Percentiles rank a stretch among this genome's conserved stretches.
Conservation (phyloP, 2,113 vertebrate species). For the Paedocypris sp. region DNA sequence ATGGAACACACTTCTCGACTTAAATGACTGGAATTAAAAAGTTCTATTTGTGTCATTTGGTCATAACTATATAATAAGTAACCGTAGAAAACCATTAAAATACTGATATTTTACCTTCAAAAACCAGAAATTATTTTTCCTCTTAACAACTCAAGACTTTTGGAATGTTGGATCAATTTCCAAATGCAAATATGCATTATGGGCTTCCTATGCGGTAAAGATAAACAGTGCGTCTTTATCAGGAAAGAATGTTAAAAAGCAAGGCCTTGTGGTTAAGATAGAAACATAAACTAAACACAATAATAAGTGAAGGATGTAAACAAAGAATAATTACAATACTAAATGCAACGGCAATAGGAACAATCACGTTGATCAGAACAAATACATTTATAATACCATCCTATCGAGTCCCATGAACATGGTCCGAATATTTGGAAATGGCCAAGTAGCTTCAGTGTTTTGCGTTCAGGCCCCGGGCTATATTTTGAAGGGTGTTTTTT, state of each 20-base stretch:
- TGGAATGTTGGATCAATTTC: slow-evolving; percentile 32
- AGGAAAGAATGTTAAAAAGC: slow-evolving; percentile 20
- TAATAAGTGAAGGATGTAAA: slow-evolving; percentile 32
- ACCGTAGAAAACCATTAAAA: too few species aligned
- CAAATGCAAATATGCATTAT: slow-evolving; percentile 18
- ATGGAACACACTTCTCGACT: too few species aligned
- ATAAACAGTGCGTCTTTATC: slow-evolving; percentile 19
- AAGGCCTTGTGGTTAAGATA: slow-evolving; percentile 19
- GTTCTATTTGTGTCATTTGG: background rate
- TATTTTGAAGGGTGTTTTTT: slow-evolving; percentile 25
- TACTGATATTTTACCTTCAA: background rate
- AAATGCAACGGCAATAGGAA: slow-evolving; percentile 42
- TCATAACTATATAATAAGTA: too few species aligned
- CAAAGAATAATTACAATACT: slow-evolving; percentile 37
- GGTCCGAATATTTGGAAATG: slow-evolving; percentile 28
- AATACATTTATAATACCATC: slow-evolving; percentile 38
- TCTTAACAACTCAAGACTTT: slow-evolving; percentile 11
- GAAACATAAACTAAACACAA: slow-evolving; percentile 8
- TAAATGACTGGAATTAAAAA: background rate
- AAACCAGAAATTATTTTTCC: background rate
- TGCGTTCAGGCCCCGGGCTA: slow-evolving; percentile 18
- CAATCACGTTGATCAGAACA: slow-evolving; percentile 38
- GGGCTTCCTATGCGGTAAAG: background rate
- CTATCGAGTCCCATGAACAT: slow-evolving; percentile 41
- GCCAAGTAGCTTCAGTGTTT: slow-evolving; percentile 17